Percentiles rank a stretch among this genome's conserved stretches.
These are phyloP conservation scores for Cremastobaeus sp. DNA, from an alignment of 2,888 invertebrate species.

Conservation along the genomic window DNA sequence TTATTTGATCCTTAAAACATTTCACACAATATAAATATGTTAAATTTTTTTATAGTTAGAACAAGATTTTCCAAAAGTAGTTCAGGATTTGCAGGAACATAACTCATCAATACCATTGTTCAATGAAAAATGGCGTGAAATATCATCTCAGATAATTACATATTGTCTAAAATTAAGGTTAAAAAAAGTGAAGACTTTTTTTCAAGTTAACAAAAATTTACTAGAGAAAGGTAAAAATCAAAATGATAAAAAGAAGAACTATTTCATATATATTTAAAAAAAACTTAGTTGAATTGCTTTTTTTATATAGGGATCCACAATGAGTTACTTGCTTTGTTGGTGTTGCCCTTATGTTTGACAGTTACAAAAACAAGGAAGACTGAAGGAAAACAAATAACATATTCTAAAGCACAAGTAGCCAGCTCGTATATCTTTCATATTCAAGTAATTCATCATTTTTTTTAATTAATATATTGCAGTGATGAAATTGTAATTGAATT, in stretches of 20 bases:
- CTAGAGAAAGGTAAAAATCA: constrained; percentile 6
- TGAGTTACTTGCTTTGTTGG: neutral
- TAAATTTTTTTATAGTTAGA: neutral
- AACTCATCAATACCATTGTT: neutral
- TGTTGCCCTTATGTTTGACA: neutral
- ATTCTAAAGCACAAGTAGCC: neutral
- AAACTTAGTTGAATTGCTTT: neutral
- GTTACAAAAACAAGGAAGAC: neutral
- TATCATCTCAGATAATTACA: neutral
- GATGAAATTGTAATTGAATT: too few species aligned
- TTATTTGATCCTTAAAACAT: neutral
- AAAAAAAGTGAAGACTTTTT: constrained; percentile 3
- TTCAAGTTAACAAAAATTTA: neutral
- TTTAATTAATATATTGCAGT: too few species aligned
- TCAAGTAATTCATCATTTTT: too few species aligned
- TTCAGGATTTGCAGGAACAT: neutral
- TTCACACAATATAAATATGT: neutral
- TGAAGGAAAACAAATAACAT: neutral
- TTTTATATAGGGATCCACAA: neutral
- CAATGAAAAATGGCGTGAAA: neutral
- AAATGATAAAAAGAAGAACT: too few species aligned
- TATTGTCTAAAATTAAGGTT: neutral
- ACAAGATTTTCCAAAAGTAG: neutral
- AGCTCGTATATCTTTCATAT: constrained; percentile 1
- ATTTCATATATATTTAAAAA: too few species aligned